These are phyloP conservation scores for Podarcis lilfordi DNA, from an alignment of 2,797 vertebrate genomes.

Conservation along the genomic window DNA sequence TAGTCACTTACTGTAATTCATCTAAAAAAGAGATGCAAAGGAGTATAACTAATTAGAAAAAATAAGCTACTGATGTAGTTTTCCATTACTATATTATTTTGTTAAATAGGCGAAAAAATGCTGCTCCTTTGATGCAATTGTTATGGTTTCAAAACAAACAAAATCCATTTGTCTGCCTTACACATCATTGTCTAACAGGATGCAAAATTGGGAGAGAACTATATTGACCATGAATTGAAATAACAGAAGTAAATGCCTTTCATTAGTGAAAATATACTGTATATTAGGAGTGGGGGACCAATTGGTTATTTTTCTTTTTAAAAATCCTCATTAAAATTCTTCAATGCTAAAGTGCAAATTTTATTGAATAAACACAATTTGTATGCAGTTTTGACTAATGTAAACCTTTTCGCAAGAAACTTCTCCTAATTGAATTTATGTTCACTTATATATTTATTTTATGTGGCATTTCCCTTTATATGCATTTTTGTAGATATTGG, in stretches of 20 bases:
- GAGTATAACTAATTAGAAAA: slow-evolving; percentile 71
- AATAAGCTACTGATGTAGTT: slow-evolving; percentile 70
- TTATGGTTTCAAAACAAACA: slow-evolving; percentile 75
- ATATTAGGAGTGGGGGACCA: too few species aligned
- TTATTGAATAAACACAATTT: too few species aligned
- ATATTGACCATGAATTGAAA: slow-evolving; percentile 66
- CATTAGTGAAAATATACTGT: too few species aligned
- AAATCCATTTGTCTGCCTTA: slow-evolving; percentile 68
- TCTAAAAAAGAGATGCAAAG: slow-evolving; percentile 67
- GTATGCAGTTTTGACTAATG: too few species aligned
- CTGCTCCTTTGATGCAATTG: slow-evolving; percentile 74
- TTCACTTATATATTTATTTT: too few species aligned
- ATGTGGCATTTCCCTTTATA: too few species aligned
- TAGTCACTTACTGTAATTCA: slow-evolving; percentile 67
- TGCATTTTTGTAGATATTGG: too few species aligned
- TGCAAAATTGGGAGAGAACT: slow-evolving; percentile 60
- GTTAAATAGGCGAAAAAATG: slow-evolving; percentile 73
- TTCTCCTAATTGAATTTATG: too few species aligned
- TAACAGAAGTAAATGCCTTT: slow-evolving; percentile 38
- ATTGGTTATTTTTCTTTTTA: too few species aligned
- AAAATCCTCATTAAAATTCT: too few species aligned
- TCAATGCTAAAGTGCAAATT: too few species aligned
- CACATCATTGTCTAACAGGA: slow-evolving; percentile 65
- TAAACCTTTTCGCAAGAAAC: too few species aligned
- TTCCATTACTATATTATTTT: slow-evolving; percentile 71